Evolutionary conservation across 2,888 invertebrate species (phyloP), one percentile per base, ranked within the genome.

Genomic region (Xylota sylvarum): DNA sequence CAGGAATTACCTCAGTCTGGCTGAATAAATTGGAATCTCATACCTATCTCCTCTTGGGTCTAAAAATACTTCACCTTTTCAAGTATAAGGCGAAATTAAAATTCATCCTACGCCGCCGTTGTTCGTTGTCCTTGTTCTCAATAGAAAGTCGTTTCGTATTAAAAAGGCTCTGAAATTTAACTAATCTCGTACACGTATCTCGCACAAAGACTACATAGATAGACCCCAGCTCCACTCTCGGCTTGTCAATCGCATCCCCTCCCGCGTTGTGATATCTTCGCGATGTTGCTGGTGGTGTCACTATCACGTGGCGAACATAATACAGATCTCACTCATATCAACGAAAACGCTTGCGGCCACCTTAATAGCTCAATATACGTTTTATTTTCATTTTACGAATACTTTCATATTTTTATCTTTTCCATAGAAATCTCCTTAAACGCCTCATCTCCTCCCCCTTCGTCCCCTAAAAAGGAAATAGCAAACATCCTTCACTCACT

Each of bases 351-450:
- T 76, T 58, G 80, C 43, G 60, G 67, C 46, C 56, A 76, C 67
- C 50, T 69, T 60, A 81, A 76, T 80, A 67, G 72, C 72, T 72
- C 76, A 85, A 81, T 81, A 77, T 67, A 72, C 60, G 55, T 67
- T 81, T 85, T 52, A 72, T 81, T 81, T 72, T 76, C 52, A 30
- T 70, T 78, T 62, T 76, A 67, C 32, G 56, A 46, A 56, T 37
- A 46, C 46, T 79, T 78, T 64, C 48, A 79, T 64, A 78, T 62
- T 78, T 80, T 74, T 65, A 40, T 70, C 50, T 50, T 27, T 14
- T 40, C 30, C 19, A 40, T 27, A 19, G 40, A 60, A 50, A 76
- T 64, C 9, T 56, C 35, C 52, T 52, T 19, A 55, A 67, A 30
- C 55, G 17, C 27, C 46, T 32, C 37, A 19, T 32, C 40, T n/a